Base-by-base conservation (phyloP, 2,888 invertebrate genomes). In the Criorhina ranunculi region DNA sequence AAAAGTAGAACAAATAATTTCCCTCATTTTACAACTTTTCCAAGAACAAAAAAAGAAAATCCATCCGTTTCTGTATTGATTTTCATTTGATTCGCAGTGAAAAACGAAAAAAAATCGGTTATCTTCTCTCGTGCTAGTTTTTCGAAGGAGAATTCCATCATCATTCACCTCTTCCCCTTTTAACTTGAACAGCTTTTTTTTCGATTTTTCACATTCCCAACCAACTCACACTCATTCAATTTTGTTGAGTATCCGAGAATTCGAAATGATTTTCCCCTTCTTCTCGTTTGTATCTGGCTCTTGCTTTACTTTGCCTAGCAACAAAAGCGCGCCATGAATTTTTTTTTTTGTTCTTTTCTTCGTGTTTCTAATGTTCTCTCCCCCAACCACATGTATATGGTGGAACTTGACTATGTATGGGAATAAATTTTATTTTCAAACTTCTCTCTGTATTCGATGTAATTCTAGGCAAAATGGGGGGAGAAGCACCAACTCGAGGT, bases 351-450 rank as follows among this genome's bases (percentile, higher is more conserved):
- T 67, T 64, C 59, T 44, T 55, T 51, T 37, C 35, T 40, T 17
- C 51, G 35, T 40, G n/a, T 67, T 64, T 55, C 69, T 64, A 79
- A 59, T 35, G 37, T 49, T 69, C 53, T 57, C 35, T 11, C 69
- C 1, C 4, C 24, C 24, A 24, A 24, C 19, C 46, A 59, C 49
- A 72, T 57, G 72, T 31, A 75, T 46, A 77, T 57, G 59, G 19
- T 29, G 62, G 70, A 86, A 42, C 12, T 33, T 5, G 57, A 76
- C 77, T 83, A 78, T 72, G 35, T 46, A 17, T 51, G 17, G 42
- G 29, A 31, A 87, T 77, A 80, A 77, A 80, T 86, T 85, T 87
- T 75, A 44, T 62, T 67, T 69, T 83, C 55, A 69, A 67, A 79
- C 62, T 87, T 57, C 62, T 33, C 5, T 40, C 4, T 46, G 35